phyloP scores from a whole-genome alignment of 92 coral and sea anemone genomes.

The Palythoa heliodiscus region DNA sequence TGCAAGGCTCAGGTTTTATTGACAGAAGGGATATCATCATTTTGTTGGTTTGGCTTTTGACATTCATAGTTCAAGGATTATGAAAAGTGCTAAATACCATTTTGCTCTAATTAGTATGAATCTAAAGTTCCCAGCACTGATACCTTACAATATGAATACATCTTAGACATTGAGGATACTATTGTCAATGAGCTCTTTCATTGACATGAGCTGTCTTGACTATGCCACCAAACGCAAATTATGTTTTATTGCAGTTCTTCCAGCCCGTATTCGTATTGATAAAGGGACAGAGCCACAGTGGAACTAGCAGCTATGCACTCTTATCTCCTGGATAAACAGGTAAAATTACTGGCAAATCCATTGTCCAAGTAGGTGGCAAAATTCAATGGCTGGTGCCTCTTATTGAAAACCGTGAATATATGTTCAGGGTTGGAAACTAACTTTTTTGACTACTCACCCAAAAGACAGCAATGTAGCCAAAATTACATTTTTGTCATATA shows the following conservation, averaged over 20 bases:
- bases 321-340: slow-evolving; percentile 6
- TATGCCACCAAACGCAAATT: background rate
- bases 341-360: background rate
- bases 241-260: background rate
- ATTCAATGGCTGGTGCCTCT: no score
- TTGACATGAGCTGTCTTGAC: background rate
- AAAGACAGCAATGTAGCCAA: background rate
- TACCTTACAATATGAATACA: no score
- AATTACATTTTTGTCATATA: no score
- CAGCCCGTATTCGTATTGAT: slow-evolving; percentile 2
- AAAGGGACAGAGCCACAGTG: slow-evolving; percentile 1
- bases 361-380: background rate
- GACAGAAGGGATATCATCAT: background rate
- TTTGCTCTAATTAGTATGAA: no score
- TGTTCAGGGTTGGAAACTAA: background rate
- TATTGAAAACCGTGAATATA: background rate
- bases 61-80: background rate
- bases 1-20: background rate
- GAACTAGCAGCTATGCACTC: slow-evolving; percentile 5
- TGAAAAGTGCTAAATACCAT: background rate
- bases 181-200: background rate
- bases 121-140: no score
- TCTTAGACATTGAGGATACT: background rate
- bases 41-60: no score
- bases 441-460: background rate